Evolutionary conservation across 2,113 vertebrate species (phyloP).

Genomic region (Chrysochloris asiatica): DNA sequence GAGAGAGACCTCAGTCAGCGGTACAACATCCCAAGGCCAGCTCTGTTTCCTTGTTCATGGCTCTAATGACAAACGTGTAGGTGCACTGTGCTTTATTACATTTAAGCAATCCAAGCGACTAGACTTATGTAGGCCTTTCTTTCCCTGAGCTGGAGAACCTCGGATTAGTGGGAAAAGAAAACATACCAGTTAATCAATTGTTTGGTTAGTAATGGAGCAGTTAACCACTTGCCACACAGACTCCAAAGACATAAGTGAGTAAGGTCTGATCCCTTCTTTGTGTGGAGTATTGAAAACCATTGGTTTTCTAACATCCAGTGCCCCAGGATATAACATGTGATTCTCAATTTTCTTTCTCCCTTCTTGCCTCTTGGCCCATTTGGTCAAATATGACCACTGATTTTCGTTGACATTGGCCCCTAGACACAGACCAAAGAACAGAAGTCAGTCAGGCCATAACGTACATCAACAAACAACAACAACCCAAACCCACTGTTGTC

Average conservation of each 20-base stretch:
- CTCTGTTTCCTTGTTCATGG: not conserved
- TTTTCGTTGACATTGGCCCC: not conserved
- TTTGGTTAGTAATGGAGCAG: not conserved
- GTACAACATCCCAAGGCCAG: not conserved
- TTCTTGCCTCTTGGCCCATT: not conserved
- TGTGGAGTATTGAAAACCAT: not conserved
- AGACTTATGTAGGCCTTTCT: not conserved
- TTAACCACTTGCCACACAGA: not conserved
- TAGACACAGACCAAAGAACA: not conserved
- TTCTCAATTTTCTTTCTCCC: not conserved
- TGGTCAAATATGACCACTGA: not conserved
- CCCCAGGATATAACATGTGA: not conserved
- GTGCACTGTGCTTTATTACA: fast-evolving
- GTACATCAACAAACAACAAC: not conserved
- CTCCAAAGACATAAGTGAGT: not conserved
- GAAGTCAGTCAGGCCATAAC: not conserved
- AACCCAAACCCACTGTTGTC: not conserved
- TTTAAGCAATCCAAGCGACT: not conserved
- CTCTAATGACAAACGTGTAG: not conserved
- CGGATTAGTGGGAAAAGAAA: not conserved
- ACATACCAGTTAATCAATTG: not conserved
- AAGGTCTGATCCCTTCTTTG: not conserved
- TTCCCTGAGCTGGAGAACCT: not conserved
- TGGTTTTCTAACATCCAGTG: not conserved
- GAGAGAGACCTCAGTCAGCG: not conserved